phyloP scores from a whole-genome alignment of 2,888 invertebrate species.

The Drepanosiphum platanoidis region DNA sequence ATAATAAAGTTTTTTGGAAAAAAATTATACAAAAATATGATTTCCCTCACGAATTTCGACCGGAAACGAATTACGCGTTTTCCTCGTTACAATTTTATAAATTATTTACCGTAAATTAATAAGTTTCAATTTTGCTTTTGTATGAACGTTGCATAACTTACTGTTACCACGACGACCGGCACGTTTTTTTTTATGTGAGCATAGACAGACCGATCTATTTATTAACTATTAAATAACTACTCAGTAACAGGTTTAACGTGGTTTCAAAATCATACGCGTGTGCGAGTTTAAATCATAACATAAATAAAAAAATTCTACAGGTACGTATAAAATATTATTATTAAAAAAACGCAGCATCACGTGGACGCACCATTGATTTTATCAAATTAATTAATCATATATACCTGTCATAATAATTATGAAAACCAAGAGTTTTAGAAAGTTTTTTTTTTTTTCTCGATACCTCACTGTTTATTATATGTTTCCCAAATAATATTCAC shows the following conservation, averaged over 20 bases:
- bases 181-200: conserved; percentile 7
- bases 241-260: conserved; percentile 41
- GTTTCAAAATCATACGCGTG: neutral
- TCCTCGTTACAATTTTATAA: conserved; percentile 11
- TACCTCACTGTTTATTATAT: neutral
- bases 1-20: conserved; percentile 17
- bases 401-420: neutral
- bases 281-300: neutral
- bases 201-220: conserved; percentile 34
- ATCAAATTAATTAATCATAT: neutral
- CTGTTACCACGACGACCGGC: neutral
- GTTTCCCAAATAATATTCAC: neutral
- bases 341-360: neutral
- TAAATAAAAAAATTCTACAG: neutral
- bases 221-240: neutral
- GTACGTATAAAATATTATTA: neutral
- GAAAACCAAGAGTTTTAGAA: neutral
- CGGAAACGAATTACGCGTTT: conserved; percentile 11
- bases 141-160: conserved; percentile 12
- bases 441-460: neutral
- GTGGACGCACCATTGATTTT: neutral
- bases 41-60: conserved; percentile 14
- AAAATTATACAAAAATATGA: neutral
- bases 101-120: conserved; percentile 24
- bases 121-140: conserved; percentile 22